phyloP scores from a whole-genome alignment of 2,888 invertebrate genomes.

The Rhimphoctona megacephalus region DNA sequence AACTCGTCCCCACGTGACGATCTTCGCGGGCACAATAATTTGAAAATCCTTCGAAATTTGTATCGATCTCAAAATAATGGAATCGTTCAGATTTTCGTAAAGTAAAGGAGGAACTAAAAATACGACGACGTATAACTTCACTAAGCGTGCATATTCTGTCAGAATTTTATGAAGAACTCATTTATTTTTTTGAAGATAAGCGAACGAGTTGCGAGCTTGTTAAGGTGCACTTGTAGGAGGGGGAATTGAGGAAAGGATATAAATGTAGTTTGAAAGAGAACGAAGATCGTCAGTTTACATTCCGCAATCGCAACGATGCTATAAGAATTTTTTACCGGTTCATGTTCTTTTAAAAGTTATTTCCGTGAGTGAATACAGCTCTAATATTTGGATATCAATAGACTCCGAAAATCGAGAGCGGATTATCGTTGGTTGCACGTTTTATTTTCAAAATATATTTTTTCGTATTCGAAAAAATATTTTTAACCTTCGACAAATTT shows the following conservation, averaged over 20 bases:
- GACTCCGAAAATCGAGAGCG: background rate
- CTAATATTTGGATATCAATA: background rate
- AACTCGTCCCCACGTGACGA: too few species aligned
- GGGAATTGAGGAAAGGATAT: conserved; percentile 36
- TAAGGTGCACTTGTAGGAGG: conserved; percentile 50
- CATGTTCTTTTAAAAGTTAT: background rate
- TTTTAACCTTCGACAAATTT: background rate
- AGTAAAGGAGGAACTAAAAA: background rate
- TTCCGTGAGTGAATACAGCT: background rate
- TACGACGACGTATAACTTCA: background rate
- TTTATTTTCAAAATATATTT: background rate
- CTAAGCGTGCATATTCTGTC: background rate
- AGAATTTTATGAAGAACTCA: background rate
- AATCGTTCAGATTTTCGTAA: too few species aligned
- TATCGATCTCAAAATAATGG: too few species aligned
- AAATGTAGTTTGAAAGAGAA: conserved; percentile 34
- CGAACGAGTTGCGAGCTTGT: conserved; percentile 70
- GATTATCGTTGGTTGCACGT: background rate
- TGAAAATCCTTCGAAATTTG: too few species aligned
- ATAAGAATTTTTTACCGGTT: background rate
- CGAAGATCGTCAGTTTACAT: conserved; percentile 16
- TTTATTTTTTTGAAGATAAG: conserved; percentile 59
- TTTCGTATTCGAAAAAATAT: background rate
- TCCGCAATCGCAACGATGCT: background rate
- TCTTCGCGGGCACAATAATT: too few species aligned